Evolutionary conservation across 2,888 invertebrate genomes (phyloP).

Genomic region (Acutogordius australiensis): DNA sequence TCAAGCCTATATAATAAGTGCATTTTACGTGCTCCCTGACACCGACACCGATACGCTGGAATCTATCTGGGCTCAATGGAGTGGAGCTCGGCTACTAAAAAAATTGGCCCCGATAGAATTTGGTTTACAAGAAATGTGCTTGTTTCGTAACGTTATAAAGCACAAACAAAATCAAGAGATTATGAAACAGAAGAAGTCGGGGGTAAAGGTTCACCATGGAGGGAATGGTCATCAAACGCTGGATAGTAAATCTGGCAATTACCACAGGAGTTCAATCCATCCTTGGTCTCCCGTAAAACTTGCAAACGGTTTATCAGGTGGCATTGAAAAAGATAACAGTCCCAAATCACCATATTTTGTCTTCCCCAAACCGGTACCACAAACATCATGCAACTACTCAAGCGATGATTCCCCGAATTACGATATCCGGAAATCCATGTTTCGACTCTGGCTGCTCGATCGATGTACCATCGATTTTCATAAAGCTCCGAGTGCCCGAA

Average conservation of each 20-base stretch:
- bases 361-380: not conserved
- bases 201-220: no score
- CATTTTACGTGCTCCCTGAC: not conserved
- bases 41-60: not conserved
- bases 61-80: not conserved
- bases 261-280: no score
- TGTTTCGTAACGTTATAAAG: not conserved
- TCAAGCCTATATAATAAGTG: conserved; percentile 1
- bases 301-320: no score
- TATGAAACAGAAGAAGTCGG: not conserved
- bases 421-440: not conserved
- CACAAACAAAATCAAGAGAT: not conserved
- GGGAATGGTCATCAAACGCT: no score
- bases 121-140: not conserved
- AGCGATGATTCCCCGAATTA: not conserved
- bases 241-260: no score
- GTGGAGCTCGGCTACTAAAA: not conserved
- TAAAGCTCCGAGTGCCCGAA: no score
- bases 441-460: not conserved
- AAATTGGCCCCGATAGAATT: not conserved
- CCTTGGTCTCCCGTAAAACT: no score
- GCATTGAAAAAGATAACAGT: not conserved
- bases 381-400: not conserved
- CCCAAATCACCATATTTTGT: not conserved
- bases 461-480: not conserved